Evolutionary conservation across 2,113 vertebrate genomes (phyloP).

Genomic region (Hippolais icterina): DNA sequence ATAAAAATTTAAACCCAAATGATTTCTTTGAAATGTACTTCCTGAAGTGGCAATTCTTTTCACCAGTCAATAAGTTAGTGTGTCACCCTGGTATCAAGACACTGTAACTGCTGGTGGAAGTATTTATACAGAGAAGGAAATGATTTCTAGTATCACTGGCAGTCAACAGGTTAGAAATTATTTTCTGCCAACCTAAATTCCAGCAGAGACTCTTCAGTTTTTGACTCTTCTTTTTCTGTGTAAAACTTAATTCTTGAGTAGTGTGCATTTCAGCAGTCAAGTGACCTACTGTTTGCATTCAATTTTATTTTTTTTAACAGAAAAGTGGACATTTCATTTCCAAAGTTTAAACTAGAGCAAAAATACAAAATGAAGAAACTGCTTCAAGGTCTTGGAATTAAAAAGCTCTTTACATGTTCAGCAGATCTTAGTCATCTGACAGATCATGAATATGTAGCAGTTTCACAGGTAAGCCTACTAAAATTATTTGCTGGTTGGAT

Average conservation of each 20-base stretch:
- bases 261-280: neutral
- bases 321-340: slow-evolving; percentile 84
- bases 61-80: neutral
- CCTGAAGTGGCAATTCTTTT: neutral
- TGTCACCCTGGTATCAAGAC: neutral
- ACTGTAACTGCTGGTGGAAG: neutral
- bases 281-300: neutral
- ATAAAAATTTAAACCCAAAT: neutral
- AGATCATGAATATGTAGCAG: slow-evolving; percentile 61
- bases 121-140: neutral
- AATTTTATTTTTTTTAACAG: slow-evolving; percentile 54
- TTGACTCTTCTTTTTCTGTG: neutral
- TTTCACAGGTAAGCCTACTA: slow-evolving; percentile 81
- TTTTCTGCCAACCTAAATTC: neutral
- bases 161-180: neutral
- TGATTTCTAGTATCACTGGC: neutral
- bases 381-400: slow-evolving; percentile 82
- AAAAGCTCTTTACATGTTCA: slow-evolving; percentile 72
- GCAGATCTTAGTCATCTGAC: slow-evolving; percentile 83
- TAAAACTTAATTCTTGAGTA: neutral
- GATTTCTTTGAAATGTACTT: neutral
- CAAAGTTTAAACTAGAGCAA: slow-evolving; percentile 89
- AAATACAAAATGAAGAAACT: slow-evolving; percentile 83
- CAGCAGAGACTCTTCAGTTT: neutral
- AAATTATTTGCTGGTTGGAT: neutral